phyloP scores from a whole-genome alignment of 2,113 vertebrate species.

The Laticauda laticaudata region DNA sequence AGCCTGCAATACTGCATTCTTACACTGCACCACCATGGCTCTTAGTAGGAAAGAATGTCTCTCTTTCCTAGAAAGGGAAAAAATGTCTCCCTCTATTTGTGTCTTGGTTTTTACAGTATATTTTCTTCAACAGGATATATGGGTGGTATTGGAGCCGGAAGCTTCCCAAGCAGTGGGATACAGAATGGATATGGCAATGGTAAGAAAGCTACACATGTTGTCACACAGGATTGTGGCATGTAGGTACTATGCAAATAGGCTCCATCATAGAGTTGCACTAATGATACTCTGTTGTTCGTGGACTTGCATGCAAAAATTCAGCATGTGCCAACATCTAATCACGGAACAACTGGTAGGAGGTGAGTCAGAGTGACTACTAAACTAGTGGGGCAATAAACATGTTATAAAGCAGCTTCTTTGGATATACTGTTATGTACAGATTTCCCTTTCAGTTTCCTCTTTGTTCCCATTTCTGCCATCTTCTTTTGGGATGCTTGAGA shows the following conservation, averaged over 20 bases:
- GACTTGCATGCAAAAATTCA: background rate
- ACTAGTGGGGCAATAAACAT: background rate
- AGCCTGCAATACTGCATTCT: too few relatives aligned
- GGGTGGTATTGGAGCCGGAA: background rate
- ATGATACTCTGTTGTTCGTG: background rate
- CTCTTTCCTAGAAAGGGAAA: too few relatives aligned
- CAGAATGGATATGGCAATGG: constrained; percentile 24
- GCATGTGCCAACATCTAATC: background rate
- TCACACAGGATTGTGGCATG: background rate
- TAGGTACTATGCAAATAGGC: background rate
- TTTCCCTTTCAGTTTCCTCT: background rate
- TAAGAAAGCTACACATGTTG: background rate
- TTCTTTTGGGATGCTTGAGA: background rate
- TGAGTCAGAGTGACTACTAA: background rate
- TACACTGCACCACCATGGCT: too few relatives aligned
- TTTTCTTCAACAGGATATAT: background rate
- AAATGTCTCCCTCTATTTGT: background rate
- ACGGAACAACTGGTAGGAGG: background rate
- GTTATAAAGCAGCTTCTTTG: background rate
- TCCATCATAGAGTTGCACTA: background rate
- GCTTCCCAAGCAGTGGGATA: constrained; percentile 10
- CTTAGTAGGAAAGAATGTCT: too few relatives aligned
- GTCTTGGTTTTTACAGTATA: background rate
- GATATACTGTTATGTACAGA: background rate
- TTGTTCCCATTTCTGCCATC: background rate